phyloP scores from a whole-genome alignment of 2,797 vertebrate genomes.

The Liasis olivaceus region DNA sequence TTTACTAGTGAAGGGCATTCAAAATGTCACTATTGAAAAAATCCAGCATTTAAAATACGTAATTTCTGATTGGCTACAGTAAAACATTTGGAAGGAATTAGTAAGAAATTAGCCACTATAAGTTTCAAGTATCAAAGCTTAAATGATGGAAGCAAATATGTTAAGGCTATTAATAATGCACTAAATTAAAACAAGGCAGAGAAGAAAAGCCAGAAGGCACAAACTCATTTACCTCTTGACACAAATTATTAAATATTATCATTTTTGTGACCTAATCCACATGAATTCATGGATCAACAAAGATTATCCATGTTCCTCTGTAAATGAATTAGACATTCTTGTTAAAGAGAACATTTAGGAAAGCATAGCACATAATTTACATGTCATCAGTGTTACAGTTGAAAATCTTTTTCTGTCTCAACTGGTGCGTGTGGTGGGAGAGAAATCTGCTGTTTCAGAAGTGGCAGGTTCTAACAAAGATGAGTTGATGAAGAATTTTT shows the following conservation, averaged over 20 bases:
- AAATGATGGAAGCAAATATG: not conserved
- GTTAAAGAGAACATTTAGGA: conserved; percentile 25
- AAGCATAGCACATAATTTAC: conserved; percentile 17
- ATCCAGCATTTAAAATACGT: not conserved
- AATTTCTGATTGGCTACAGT: conserved; percentile 21
- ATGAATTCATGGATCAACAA: conserved; percentile 27
- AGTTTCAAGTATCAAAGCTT: conserved; percentile 39
- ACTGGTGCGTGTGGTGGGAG: conserved; percentile 6
- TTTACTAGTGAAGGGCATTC: not conserved
- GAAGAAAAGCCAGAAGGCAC: conserved; percentile 41
- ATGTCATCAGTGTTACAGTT: conserved; percentile 3
- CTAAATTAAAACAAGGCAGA: conserved; percentile 44
- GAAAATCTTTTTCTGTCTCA: conserved; percentile 22
- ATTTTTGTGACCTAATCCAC: conserved; percentile 41
- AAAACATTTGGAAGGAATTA: conserved; percentile 30
- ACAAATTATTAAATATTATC: conserved; percentile 53
- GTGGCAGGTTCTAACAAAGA: conserved; percentile 11
- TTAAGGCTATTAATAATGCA: conserved; percentile 31
- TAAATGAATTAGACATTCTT: conserved; percentile 44
- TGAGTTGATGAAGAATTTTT: not conserved
- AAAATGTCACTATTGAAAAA: not conserved
- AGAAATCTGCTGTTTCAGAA: not conserved
- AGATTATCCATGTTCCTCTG: conserved; percentile 30
- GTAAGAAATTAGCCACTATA: conserved; percentile 42
- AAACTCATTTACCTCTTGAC: conserved; percentile 54